Base-by-base conservation (phyloP, 1,140 invertebrate genomes). In the Temnothorax curvispinosus region DNA sequence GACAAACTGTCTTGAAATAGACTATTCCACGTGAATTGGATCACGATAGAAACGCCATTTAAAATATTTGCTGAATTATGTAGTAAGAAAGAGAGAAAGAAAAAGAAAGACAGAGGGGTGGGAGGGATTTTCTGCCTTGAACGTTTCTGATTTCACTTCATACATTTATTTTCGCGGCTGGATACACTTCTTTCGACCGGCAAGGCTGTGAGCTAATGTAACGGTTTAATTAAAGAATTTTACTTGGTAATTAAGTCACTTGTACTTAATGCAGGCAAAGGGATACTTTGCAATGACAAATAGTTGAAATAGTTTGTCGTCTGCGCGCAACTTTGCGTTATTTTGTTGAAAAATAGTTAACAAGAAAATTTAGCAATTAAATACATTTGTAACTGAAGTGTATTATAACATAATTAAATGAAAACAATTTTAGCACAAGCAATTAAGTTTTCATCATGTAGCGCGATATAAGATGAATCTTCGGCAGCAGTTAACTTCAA, bases 181-280 rank as follows among this genome's bases (percentile, higher is more conserved):
- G 44, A 60, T 60, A 47, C 38, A 35, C 18, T 72, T 84, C 18
- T 62, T 74, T 58, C 41, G 32, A 27, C 69, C 54, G 27, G n/a
- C 54, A 74, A 32, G 35, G 4, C 69, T 50, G 41, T 35, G 69
- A 75, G 80, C 41, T 74, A 56, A 84, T n/a, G 54, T 75, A 84
- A 74, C 54, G 80, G 54, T 84, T 74, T 84, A 75, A 84, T 84
- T 84, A 84, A 84, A 74, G 69, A 84, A 84, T 84, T 32, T 84
- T 84, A 84, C 80, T 84, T 84, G 54, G 54, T 84, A 84, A 84
- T 84, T 60, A 60, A 84, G 80, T 62, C 18, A 75, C 80, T 84
- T 75, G 62, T 84, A 75, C 41, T 74, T 84, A 75, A 62, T 41
- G 38, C 47, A 13, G 44, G 18, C 13, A 47, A 35, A 21, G 9